These are phyloP conservation scores for Ceyx melanurus DNA, from an alignment of 2,113 vertebrate genomes.

Conservation along the genomic window DNA sequence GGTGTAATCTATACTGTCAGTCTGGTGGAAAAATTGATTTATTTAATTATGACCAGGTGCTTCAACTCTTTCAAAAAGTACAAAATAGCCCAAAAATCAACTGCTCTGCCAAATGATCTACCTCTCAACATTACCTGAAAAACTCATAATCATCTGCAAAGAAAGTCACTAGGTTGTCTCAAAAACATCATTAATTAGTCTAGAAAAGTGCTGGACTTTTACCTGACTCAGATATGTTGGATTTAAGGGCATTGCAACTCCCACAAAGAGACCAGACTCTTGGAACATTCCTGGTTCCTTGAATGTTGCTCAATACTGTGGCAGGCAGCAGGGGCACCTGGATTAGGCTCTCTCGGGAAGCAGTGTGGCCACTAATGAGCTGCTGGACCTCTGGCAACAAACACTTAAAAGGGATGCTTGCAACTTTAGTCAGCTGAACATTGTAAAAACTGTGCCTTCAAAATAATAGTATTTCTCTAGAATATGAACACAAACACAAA, in stretches of 20 bases:
- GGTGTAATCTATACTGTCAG: not conserved
- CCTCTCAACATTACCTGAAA: not conserved
- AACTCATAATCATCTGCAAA: not conserved
- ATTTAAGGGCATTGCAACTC: not conserved
- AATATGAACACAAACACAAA: not conserved
- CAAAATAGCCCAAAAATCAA: not conserved
- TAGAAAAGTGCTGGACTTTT: not conserved
- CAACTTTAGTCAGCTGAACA: not conserved
- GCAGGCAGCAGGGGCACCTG: not conserved
- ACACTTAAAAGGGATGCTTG: not conserved
- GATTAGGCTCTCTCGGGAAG: not conserved
- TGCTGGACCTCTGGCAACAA: not conserved
- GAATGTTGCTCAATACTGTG: rapidly evolving
- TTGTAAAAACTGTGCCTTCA: not conserved
- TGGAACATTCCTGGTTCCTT: not conserved
- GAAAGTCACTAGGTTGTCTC: not conserved
- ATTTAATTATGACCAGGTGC: not conserved
- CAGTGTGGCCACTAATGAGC: rapidly evolving
- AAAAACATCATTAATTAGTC: not conserved
- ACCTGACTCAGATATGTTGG: not conserved
- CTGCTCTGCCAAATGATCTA: not conserved
- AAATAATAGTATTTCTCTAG: not conserved
- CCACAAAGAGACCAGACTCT: not conserved
- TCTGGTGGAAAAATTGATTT: not conserved
- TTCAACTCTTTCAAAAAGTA: not conserved